Evolutionary conservation across 2,797 vertebrate species (phyloP).

Genomic region (Pangasius sanitwongsei): DNA sequence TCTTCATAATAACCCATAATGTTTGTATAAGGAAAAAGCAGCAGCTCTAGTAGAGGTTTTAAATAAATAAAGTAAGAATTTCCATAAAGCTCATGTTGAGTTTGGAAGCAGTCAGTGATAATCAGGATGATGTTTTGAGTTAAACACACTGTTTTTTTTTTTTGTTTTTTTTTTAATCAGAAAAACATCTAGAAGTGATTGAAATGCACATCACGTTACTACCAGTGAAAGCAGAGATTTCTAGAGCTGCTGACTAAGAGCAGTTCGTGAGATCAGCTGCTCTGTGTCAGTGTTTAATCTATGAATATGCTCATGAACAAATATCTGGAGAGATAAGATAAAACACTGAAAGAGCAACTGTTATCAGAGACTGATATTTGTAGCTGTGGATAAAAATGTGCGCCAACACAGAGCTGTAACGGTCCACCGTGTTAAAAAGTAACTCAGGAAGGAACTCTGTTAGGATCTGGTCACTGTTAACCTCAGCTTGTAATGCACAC

Average conservation of each 20-base stretch:
- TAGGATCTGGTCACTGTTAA: neutral
- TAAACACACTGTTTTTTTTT: neutral
- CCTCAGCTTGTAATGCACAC: no score
- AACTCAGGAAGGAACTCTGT: neutral
- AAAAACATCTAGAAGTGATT: slow-evolving; percentile 23
- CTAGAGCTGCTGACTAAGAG: neutral
- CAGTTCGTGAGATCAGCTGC: neutral
- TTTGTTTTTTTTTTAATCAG: neutral
- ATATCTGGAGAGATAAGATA: neutral
- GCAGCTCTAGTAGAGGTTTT: neutral
- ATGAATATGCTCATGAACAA: neutral
- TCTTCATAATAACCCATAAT: neutral
- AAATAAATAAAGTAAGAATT: neutral
- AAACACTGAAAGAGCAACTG: neutral
- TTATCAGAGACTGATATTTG: neutral
- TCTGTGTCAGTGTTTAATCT: neutral
- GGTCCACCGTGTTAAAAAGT: neutral
- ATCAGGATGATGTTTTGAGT: neutral
- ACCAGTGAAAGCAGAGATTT: slow-evolving; percentile 22
- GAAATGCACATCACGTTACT: slow-evolving; percentile 13
- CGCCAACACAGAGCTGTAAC: neutral
- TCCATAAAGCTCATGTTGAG: neutral
- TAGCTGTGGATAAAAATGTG: neutral
- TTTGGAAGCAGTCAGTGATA: neutral
- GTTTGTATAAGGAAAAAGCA: neutral